Evolutionary conservation across 2,888 invertebrate genomes (phyloP).

Genomic region (Frankliniella fusca): DNA sequence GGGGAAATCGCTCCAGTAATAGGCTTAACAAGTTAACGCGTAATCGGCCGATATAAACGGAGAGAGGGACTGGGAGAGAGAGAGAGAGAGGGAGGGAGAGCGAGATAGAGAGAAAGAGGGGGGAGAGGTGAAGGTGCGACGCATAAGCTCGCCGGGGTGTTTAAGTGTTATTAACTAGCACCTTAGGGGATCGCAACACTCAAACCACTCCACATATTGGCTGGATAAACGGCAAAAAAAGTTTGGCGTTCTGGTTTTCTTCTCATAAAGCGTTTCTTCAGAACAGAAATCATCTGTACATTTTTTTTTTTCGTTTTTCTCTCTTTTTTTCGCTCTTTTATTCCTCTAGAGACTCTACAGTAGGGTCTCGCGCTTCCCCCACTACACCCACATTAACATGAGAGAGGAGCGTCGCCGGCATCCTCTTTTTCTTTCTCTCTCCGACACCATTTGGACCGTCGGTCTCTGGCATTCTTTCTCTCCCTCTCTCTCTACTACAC

Average conservation of each 20-base stretch:
- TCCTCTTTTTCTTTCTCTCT: too few relatives aligned
- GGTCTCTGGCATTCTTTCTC: too few relatives aligned
- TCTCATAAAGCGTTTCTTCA: not conserved
- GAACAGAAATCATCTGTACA: not conserved
- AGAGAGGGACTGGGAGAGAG: not conserved
- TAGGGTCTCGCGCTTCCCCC: too few relatives aligned
- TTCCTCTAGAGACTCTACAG: too few relatives aligned
- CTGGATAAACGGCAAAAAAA: too few relatives aligned
- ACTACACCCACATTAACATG: too few relatives aligned
- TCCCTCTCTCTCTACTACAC: not conserved
- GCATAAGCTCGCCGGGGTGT: not conserved
- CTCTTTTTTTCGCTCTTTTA: not conserved
- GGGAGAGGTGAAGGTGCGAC: not conserved
- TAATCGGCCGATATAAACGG: constrained; percentile 20
- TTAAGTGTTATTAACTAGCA: constrained; percentile 14
- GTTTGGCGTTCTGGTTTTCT: too few relatives aligned
- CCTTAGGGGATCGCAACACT: not conserved
- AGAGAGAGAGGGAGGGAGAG: not conserved
- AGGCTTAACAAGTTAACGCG: constrained; percentile 26
- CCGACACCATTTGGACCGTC: too few relatives aligned
- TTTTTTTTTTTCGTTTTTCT: not conserved
- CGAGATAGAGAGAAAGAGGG: too few relatives aligned
- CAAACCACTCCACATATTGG: too few relatives aligned
- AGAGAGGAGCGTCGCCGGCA: too few relatives aligned
- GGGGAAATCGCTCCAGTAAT: constrained; percentile 23